These are phyloP conservation scores for Brotula barbata DNA, from an alignment of 2,797 vertebrate species.

Conservation along the genomic window DNA sequence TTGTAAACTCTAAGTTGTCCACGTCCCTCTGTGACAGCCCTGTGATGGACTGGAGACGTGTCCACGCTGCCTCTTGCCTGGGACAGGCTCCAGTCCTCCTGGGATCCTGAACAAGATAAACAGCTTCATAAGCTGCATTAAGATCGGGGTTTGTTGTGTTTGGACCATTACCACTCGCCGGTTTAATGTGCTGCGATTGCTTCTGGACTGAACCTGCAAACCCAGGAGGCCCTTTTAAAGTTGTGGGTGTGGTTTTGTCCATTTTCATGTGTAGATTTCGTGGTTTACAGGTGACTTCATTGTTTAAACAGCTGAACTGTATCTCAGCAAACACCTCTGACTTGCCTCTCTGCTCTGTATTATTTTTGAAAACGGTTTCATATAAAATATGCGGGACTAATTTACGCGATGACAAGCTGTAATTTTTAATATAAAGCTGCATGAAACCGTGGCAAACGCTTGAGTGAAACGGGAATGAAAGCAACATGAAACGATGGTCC, in stretches of 20 bases:
- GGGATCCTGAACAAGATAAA: too few species aligned
- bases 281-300: conserved; percentile 1
- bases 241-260: conserved; percentile 1
- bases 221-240: background rate
- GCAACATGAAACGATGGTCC: conserved; percentile 16
- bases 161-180: conserved; percentile 9
- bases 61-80: too few species aligned
- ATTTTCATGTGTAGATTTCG: background rate
- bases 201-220: too few species aligned
- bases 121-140: too few species aligned
- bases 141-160: background rate
- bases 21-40: too few species aligned
- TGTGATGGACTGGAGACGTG: too few species aligned
- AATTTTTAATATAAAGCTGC: conserved; percentile 27
- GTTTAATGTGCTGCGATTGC: background rate
- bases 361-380: conserved; percentile 35
- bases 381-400: conserved; percentile 7
- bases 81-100: too few species aligned
- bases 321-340: conserved; percentile 1
- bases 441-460: conserved; percentile 35
- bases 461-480: conserved; percentile 7
- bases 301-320: background rate
- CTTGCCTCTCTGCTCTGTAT: conserved; percentile 11
- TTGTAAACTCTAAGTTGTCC: too few species aligned
- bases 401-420: conserved; percentile 12